Base-by-base conservation (phyloP, 2,797 vertebrate genomes). In the Micromesistius poutassou region DNA sequence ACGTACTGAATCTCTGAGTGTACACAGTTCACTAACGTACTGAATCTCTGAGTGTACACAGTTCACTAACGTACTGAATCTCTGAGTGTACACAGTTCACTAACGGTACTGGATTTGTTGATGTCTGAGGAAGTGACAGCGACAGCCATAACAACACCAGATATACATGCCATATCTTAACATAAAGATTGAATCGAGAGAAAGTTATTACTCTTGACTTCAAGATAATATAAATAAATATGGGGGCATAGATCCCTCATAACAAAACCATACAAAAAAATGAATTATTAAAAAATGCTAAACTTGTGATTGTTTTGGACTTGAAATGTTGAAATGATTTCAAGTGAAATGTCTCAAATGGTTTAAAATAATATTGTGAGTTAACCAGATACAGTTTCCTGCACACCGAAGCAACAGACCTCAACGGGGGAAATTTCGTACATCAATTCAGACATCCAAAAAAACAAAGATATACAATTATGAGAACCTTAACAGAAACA, bases 71-170 rank as follows among this genome's bases (percentile, higher is more conserved):
- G n/a, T n/a, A n/a, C n/a, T n/a, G n/a, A n/a, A n/a, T n/a, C n/a
- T n/a, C n/a, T n/a, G n/a, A n/a, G n/a, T n/a, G n/a, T n/a, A n/a
- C 25, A 28, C n/a, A 68, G 2, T 28, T 10, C n/a, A 28, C 62
- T 68, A 2, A 25, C 55, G 7, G 6, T 25, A 12, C 28, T 19
- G 68, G 30, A 16, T 8, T 30, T 62, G 30, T 30, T 13, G 68
- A 71, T 33, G 70, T 71, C 70, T 71, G 70, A 71, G 30, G 68
- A 30, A 30, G 68, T 28, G 68, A 71, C 31, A 71, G 30, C 16
- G 31, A 19, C 28, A 71, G 30, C 70, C 70, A 31, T 71, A 71
- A 71, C 68, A 71, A 71, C 4, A 19, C 3, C 30, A 71, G 30
- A 71, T 7, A 30, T 30, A 71, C 16, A 33, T 14, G 30, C 28